phyloP scores from a whole-genome alignment of 2,888 invertebrate genomes.

The Spisula solida region DNA sequence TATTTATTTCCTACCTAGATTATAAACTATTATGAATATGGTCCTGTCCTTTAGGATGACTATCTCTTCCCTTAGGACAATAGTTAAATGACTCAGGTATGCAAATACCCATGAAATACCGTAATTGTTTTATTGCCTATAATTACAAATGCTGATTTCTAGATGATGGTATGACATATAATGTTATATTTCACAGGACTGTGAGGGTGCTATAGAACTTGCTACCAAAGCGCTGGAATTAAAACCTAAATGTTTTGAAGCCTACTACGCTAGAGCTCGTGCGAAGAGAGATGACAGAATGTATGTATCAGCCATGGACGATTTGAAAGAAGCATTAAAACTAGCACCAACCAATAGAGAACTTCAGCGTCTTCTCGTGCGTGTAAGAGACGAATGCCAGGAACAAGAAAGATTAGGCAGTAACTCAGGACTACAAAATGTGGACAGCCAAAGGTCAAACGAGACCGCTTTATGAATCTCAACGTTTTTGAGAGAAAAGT shows the following conservation, averaged over 20 bases:
- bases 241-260: conserved; percentile 96
- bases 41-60: too few relatives aligned
- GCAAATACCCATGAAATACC: too few relatives aligned
- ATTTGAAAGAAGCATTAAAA: conserved; percentile 93
- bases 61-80: too few relatives aligned
- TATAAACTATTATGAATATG: too few relatives aligned
- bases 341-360: conserved; percentile 92
- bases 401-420: conserved; percentile 79
- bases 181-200: conserved; percentile 85
- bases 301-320: conserved; percentile 91
- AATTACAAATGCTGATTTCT: too few relatives aligned
- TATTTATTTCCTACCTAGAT: too few relatives aligned
- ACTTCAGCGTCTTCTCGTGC: conserved; percentile 92
- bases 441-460: conserved; percentile 52
- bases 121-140: too few relatives aligned
- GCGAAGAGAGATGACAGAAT: conserved; percentile 92
- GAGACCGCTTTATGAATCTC: conserved; percentile 59
- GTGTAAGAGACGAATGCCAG: conserved; percentile 91
- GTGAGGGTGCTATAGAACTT: conserved; percentile 92
- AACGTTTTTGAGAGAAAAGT: neutral
- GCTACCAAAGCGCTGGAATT: conserved; percentile 95
- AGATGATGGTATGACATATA: too few relatives aligned
- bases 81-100: too few relatives aligned
- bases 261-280: conserved; percentile 96
- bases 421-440: conserved; percentile 12